phyloP scores from a whole-genome alignment of 2,888 invertebrate genomes.

The Cheilosia soror region DNA sequence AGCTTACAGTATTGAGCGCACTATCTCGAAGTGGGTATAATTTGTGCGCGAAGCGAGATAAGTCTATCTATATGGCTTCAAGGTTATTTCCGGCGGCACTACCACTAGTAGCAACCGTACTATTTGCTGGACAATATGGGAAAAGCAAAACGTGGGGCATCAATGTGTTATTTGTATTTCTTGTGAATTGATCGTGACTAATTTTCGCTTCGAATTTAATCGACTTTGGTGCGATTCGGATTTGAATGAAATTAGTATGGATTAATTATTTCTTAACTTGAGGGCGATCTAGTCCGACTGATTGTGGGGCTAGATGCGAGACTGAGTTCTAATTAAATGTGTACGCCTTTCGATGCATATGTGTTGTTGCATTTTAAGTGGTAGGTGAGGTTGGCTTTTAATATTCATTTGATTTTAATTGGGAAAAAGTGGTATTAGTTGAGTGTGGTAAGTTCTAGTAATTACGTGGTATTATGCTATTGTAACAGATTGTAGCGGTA shows the following conservation, averaged over 20 bases:
- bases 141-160: conserved; percentile 42
- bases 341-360: conserved; percentile 1
- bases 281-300: conserved; percentile 49
- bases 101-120: not conserved
- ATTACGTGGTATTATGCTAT: conserved; percentile 27
- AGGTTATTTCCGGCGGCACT: conserved; percentile 70
- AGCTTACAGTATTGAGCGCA: conserved; percentile 53
- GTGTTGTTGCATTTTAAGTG: conserved; percentile 50
- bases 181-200: conserved; percentile 67
- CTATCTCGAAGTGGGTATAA: conserved; percentile 29
- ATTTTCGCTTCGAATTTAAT: conserved; percentile 49
- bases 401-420: conserved; percentile 65
- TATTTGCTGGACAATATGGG: conserved; percentile 26
- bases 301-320: conserved; percentile 37
- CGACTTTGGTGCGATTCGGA: conserved; percentile 23
- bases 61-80: conserved; percentile 36
- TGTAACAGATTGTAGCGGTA: not conserved
- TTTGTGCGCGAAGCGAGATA: conserved; percentile 19
- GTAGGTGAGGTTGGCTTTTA: conserved; percentile 56
- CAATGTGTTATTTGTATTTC: conserved; percentile 32
- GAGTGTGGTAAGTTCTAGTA: conserved; percentile 44
- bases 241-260: conserved; percentile 50
- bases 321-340: conserved; percentile 29
- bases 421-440: conserved; percentile 49
- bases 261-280: conserved; percentile 61